phyloP scores from a whole-genome alignment of 2,113 vertebrate species.

The Cyprinodon brontotheroides region DNA sequence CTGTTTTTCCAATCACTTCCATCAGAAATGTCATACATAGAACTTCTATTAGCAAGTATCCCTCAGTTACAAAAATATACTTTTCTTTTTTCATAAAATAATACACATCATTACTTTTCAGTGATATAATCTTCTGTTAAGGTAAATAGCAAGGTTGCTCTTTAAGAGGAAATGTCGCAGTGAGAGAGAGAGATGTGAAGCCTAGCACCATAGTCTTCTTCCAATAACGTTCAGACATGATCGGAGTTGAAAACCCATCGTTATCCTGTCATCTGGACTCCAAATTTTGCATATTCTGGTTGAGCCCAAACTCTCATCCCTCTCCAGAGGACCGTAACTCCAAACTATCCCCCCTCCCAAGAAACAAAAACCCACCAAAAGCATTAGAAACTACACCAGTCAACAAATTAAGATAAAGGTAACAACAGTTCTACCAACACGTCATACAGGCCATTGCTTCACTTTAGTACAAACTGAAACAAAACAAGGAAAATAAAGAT shows the following conservation, averaged over 20 bases:
- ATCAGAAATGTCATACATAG: constrained; percentile 56
- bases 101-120: constrained; percentile 74
- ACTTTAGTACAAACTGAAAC: constrained; percentile 78
- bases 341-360: constrained; percentile 28
- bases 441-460: constrained; percentile 74
- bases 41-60: constrained; percentile 74
- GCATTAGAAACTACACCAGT: constrained; percentile 85
- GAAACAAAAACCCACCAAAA: constrained; percentile 64
- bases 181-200: constrained; percentile 64
- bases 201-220: constrained; percentile 74
- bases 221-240: constrained; percentile 8
- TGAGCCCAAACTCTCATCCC: constrained; percentile 61
- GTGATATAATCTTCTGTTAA: constrained; percentile 79
- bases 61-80: constrained; percentile 84
- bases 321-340: constrained; percentile 73
- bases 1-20: constrained; percentile 18
- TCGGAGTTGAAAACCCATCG: constrained; percentile 3
- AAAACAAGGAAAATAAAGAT: constrained; percentile 60
- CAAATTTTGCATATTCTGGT: constrained; percentile 80
- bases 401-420: constrained; percentile 80
- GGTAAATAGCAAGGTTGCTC: constrained; percentile 80
- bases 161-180: constrained; percentile 66
- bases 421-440: constrained; percentile 81
- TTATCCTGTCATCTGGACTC: constrained; percentile 50
- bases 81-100: constrained; percentile 81